Percentiles rank a stretch among this genome's conserved stretches.
phyloP scores from a whole-genome alignment of 1,140 invertebrate species.

The Triops cancriformis region DNA sequence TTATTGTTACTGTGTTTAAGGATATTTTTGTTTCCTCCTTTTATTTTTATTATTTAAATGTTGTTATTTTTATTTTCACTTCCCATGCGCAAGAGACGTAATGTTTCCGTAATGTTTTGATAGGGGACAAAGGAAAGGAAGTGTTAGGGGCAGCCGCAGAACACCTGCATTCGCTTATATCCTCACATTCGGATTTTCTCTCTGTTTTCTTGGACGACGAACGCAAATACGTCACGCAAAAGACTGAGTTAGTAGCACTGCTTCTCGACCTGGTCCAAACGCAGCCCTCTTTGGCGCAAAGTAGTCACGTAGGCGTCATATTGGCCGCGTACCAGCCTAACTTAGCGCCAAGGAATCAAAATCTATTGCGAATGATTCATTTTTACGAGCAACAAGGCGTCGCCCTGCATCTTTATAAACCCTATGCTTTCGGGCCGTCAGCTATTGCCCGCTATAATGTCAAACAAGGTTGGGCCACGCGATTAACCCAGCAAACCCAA shows the following conservation, averaged over 20 bases:
- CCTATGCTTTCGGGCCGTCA: constrained; percentile 67
- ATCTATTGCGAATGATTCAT: constrained; percentile 44
- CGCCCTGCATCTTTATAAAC: constrained; percentile 44
- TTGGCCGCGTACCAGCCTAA: constrained; percentile 20
- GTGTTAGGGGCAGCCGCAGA: neutral
- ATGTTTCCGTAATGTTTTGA: neutral
- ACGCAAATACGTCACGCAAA: constrained; percentile 15
- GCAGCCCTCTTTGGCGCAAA: constrained; percentile 21
- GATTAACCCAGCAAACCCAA: constrained; percentile 57
- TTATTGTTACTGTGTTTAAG: too few relatives aligned
- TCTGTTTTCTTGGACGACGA: constrained; percentile 24
- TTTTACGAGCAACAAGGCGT: constrained; percentile 52
- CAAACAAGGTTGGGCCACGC: constrained; percentile 47
- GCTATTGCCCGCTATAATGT: constrained; percentile 65
- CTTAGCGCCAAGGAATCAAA: constrained; percentile 16
- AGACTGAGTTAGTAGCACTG: constrained; percentile 16
- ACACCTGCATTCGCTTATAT: constrained; percentile 21
- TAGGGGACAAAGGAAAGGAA: neutral
- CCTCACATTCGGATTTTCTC: constrained; percentile 23
- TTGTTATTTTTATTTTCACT: neutral
- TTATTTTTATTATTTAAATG: too few relatives aligned
- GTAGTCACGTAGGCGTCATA: constrained; percentile 18
- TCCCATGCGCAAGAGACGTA: neutral
- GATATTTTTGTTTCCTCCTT: too few relatives aligned
- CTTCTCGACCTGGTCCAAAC: constrained; percentile 4